phyloP scores from a whole-genome alignment of 2,113 vertebrate species.

The Fregata magnificens region DNA sequence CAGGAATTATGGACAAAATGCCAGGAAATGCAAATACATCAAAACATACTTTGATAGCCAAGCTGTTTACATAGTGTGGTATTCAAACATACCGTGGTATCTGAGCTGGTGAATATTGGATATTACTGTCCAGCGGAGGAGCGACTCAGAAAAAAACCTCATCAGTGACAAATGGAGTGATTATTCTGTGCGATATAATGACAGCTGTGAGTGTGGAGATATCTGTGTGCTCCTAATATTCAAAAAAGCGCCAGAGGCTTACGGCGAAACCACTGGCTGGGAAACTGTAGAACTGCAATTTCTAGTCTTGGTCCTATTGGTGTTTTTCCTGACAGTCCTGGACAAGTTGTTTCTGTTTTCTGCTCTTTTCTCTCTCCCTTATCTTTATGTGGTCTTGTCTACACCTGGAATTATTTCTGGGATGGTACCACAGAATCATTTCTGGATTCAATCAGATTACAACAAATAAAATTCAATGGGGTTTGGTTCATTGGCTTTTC shows the following conservation, averaged over 20 bases:
- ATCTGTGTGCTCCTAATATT: not conserved
- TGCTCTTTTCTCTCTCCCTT: not conserved
- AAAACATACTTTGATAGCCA: not conserved
- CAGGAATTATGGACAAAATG: not conserved
- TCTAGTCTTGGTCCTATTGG: not conserved
- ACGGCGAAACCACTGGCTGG: not conserved
- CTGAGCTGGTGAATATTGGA: not conserved
- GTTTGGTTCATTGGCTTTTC: not conserved
- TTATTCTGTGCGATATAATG: not conserved
- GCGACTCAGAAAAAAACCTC: not conserved
- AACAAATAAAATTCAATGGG: not conserved
- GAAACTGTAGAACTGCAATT: not conserved
- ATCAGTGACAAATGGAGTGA: not conserved
- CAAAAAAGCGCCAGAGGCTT: not conserved
- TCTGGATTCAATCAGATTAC: not conserved
- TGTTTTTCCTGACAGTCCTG: not conserved
- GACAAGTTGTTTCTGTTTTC: not conserved
- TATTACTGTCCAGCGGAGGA: not conserved
- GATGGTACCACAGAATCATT: not conserved
- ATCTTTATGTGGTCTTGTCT: not conserved
- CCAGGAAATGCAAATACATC: not conserved
- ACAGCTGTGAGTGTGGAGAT: not conserved
- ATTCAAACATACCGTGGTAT: not conserved
- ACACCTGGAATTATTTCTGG: conserved; percentile 17
- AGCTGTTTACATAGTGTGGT: not conserved